These are phyloP conservation scores for Glyphotaelius pellucidus DNA, from an alignment of 2,888 invertebrate species.

Conservation along the genomic window DNA sequence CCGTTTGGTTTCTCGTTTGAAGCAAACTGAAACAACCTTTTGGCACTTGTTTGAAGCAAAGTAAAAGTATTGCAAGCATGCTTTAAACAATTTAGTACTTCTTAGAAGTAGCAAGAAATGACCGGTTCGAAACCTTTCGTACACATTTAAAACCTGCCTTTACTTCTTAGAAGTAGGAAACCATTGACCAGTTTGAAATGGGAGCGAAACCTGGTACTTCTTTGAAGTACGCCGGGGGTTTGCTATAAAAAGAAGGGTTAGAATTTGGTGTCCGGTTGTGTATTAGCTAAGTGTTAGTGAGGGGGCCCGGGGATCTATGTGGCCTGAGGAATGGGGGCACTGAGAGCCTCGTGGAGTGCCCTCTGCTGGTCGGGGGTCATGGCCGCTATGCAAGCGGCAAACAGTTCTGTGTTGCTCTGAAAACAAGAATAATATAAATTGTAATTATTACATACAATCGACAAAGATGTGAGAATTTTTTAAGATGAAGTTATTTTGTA, in stretches of 20 bases:
- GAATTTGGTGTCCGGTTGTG: not conserved
- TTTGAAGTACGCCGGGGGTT: constrained; percentile 21
- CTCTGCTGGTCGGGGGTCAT: constrained; percentile 89
- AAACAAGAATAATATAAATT: constrained; percentile 52
- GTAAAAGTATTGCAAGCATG: not conserved
- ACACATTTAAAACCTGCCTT: not conserved
- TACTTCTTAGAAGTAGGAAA: no score
- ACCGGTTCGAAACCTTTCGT: not conserved
- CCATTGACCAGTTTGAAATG: not conserved
- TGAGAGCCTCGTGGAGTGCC: constrained; percentile 87
- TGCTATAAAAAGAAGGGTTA: not conserved
- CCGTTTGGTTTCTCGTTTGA: no score
- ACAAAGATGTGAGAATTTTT: not conserved
- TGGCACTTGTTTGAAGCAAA: not conserved
- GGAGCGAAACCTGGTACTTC: not conserved
- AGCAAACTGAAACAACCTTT: no score
- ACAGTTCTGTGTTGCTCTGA: constrained; percentile 86
- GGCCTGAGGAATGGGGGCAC: constrained; percentile 69
- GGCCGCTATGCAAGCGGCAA: constrained; percentile 87
- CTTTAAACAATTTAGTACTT: not conserved
- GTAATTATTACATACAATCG: constrained; percentile 43
- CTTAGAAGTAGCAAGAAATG: not conserved
- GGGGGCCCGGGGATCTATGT: constrained; percentile 27
- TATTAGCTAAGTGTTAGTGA: not conserved
- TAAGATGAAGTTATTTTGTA: not conserved